Evolutionary conservation across 2,797 vertebrate species (phyloP).

Genomic region (Setipinna tenuifilis): DNA sequence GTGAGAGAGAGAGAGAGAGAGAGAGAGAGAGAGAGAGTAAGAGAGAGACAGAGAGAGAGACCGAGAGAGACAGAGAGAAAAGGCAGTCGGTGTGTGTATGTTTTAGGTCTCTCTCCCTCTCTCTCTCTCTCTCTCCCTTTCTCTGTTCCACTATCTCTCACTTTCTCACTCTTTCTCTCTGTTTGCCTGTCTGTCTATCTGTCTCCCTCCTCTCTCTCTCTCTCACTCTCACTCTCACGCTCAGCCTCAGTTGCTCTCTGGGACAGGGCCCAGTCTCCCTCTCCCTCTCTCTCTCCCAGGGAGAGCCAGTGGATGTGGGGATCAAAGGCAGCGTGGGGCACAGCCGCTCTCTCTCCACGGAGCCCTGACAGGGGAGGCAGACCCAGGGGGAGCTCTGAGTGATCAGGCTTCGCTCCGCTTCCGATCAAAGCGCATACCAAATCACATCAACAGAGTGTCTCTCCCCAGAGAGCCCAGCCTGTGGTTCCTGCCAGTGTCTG

Average conservation of each 20-base stretch:
- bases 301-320: background rate
- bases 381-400: background rate
- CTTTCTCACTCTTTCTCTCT: background rate
- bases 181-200: background rate
- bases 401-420: background rate
- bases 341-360: background rate
- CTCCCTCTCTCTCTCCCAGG: background rate
- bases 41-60: too few species aligned
- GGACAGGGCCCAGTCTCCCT: background rate
- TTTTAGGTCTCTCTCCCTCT: background rate
- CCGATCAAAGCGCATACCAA: constrained; percentile 22
- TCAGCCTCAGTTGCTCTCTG: background rate
- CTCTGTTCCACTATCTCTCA: too few species aligned
- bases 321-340: background rate
- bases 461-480: background rate
- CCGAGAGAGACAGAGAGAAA: too few species aligned
- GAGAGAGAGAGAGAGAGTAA: too few species aligned
- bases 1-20: too few species aligned
- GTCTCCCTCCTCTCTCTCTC: background rate
- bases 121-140: too few species aligned
- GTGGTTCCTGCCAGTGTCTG: background rate
- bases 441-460: background rate
- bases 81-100: background rate
- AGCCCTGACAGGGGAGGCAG: background rate
- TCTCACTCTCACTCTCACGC: background rate